Evolutionary conservation across 2,113 vertebrate genomes (phyloP).

Genomic region (Cyanoramphus novaezelandiae): DNA sequence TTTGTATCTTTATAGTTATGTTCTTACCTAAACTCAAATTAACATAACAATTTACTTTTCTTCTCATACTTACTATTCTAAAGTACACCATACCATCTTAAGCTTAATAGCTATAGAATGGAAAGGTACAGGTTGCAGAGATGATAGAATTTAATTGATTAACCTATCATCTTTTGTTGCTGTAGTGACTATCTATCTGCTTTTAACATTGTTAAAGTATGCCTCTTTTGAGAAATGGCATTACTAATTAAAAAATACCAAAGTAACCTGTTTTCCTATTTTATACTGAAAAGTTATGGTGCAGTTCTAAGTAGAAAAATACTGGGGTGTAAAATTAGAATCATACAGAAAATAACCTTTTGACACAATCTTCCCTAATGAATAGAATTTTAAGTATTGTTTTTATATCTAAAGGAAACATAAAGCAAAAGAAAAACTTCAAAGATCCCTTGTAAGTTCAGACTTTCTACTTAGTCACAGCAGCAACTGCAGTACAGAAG

Average conservation of each 20-base stretch:
- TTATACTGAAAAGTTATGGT: not conserved
- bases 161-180: not conserved
- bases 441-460: not conserved
- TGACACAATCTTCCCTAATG: not conserved
- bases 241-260: not conserved
- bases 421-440: not conserved
- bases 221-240: not conserved
- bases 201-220: not conserved
- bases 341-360: not conserved
- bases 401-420: not conserved
- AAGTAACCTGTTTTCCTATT: not conserved
- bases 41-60: not conserved
- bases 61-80: not conserved
- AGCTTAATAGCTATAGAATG: not conserved
- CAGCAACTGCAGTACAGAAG: not conserved
- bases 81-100: not conserved
- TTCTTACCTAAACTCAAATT: not conserved
- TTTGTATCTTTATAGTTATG: not conserved
- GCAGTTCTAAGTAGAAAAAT: not conserved
- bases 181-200: not conserved
- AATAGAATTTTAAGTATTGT: not conserved
- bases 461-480: not conserved
- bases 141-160: not conserved
- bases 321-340: not conserved
- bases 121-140: not conserved